Evolutionary conservation across 2,113 vertebrate genomes (phyloP).

Genomic region (Nycticebus coucang): DNA sequence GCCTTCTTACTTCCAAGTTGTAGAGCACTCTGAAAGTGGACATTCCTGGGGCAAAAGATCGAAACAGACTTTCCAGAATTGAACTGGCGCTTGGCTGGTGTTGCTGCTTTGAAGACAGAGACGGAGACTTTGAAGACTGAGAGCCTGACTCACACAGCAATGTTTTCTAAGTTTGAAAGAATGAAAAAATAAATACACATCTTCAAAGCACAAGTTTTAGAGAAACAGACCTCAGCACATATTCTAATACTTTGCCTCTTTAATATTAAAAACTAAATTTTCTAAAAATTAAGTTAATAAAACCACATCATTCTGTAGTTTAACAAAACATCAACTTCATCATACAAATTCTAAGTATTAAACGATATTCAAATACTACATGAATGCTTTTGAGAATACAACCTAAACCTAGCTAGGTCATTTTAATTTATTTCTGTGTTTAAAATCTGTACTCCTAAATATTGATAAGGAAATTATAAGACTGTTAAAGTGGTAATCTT

Average conservation of each 20-base stretch:
- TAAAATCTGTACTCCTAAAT: not conserved
- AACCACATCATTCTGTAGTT: not conserved
- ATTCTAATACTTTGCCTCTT: not conserved
- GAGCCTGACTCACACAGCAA: constrained; percentile 92
- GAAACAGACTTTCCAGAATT: constrained; percentile 96
- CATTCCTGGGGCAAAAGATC: constrained; percentile 98
- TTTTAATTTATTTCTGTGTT: not conserved
- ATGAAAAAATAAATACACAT: not conserved
- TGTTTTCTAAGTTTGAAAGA: constrained; percentile 90
- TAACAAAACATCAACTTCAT: not conserved
- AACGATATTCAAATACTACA: not conserved
- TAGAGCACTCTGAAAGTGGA: constrained; percentile 99
- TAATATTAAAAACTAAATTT: not conserved
- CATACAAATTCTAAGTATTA: not conserved
- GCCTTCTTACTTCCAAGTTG: constrained; percentile 94
- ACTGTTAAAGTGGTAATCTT: not conserved
- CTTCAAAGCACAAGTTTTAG: constrained; percentile 29
- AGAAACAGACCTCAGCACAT: not conserved
- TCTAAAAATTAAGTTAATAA: constrained; percentile 8
- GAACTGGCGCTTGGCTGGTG: constrained; percentile 97
- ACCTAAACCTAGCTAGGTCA: not conserved
- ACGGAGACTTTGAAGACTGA: constrained; percentile 96
- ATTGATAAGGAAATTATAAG: not conserved
- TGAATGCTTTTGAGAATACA: not conserved
- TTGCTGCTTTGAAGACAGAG: constrained; percentile 96